Evolutionary conservation across 2,888 invertebrate genomes (phyloP), one percentile per base, ranked within the genome.

Genomic region (Liposcelis brunnea): DNA sequence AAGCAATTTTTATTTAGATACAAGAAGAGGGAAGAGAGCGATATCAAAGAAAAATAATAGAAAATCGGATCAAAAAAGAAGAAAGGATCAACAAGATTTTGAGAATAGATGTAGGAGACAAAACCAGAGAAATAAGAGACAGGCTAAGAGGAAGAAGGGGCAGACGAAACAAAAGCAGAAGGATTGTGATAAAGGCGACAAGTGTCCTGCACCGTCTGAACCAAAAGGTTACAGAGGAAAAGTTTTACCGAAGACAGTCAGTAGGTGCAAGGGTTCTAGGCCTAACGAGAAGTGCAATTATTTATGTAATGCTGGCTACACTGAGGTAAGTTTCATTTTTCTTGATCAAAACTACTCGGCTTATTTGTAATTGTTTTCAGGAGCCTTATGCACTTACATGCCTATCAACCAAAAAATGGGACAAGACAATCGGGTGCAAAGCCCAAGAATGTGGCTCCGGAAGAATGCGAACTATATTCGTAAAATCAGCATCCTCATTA

Each of bases 1-100:
- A 26, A 6, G 4, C n/a, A n/a, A n/a, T n/a, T 26, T 26, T 26
- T 26, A 6, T 26, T 26, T 26, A 26, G 26, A 26, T 26, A 8
- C 26, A 6, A 26, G 8, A 26, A 26, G 8, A 8, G 26, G 8
- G 4, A 26, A 26, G 7, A 21, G 16, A 19, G 40, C 6, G 7
- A 19, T 40, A 19, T 16, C 40, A 15, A 18, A 40, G 7, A 40
- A 40, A 40, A 40, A 40, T 6, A 40, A 40, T 16, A 14, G 21
- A 18, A 40, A 40, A 18, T 6, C 6, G 6, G 21, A 40, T 12
- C 15, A 40, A 14, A 40, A 40, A 19, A 18, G 16, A 18, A 40
- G 16, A 40, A 40, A 40, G 19, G 40, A 40, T 7, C 6, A 40
- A 19, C 4, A 19, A 18, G 40, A 40, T n/a, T n/a, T n/a, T n/a